These are phyloP conservation scores for Xiphydria camelus DNA, from an alignment of 2,888 invertebrate genomes.

Conservation along the genomic window DNA sequence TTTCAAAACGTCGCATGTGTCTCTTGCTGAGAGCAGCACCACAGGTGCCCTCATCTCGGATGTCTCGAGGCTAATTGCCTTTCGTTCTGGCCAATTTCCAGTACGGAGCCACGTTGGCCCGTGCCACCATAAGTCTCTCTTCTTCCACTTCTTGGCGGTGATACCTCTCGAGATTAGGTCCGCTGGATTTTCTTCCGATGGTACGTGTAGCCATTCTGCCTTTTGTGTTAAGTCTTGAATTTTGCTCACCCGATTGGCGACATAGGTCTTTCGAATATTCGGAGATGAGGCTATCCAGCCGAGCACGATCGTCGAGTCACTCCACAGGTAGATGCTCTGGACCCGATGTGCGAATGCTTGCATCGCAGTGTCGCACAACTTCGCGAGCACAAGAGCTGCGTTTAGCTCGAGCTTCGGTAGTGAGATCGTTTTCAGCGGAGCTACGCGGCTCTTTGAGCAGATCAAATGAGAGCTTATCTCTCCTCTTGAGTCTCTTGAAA, in stretches of 20 bases:
- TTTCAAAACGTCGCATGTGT: background rate
- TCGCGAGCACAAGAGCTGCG: background rate
- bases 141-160: background rate
- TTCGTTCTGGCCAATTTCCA: conserved; percentile 1
- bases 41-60: conserved; percentile 10
- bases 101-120: conserved; percentile 19
- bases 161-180: conserved; percentile 21
- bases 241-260: background rate
- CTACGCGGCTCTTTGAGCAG: conserved; percentile 22
- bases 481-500: background rate
- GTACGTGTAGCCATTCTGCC: conserved; percentile 17
- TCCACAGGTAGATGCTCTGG: background rate
- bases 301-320: conserved; percentile 2
- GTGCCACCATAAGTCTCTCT: conserved; percentile 17
- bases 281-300: conserved; percentile 4
- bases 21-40: conserved; percentile 1
- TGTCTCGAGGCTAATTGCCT: background rate
- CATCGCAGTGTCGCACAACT: background rate
- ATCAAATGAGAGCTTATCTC: conserved; percentile 11
- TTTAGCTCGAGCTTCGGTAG: conserved; percentile 3
- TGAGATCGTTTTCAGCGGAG: background rate
- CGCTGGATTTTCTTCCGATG: conserved; percentile 22
- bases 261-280: conserved; percentile 1
- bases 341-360: background rate
- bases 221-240: conserved; percentile 8